These are phyloP conservation scores for Acromyrmex heyeri DNA, from an alignment of 1,140 invertebrate genomes.

Conservation along the genomic window DNA sequence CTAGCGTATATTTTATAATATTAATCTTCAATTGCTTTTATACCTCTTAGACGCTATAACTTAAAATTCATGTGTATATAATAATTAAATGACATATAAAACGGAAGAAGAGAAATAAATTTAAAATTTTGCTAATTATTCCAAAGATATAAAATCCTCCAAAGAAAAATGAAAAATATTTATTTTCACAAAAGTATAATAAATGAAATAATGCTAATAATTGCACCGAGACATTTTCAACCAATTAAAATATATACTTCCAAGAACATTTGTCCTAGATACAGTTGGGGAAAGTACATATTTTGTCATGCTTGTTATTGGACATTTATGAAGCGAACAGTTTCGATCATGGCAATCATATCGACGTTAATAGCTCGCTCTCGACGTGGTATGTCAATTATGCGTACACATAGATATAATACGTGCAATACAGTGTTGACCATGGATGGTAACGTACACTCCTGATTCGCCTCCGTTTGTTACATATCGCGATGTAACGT, in stretches of 20 bases:
- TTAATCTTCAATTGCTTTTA: not conserved
- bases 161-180: not conserved
- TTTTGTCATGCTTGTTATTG: slow-evolving; percentile 10
- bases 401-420: slow-evolving; percentile 45
- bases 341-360: slow-evolving; percentile 31
- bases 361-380: slow-evolving; percentile 46
- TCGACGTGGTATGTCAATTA: slow-evolving; percentile 50
- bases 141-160: no score
- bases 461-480: slow-evolving; percentile 57
- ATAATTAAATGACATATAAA: not conserved
- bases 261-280: not conserved
- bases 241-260: not conserved
- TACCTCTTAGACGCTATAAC: not conserved
- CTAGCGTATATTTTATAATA: not conserved
- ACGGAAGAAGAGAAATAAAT: not conserved
- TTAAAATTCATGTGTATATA: not conserved
- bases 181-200: not conserved
- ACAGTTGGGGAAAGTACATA: not conserved
- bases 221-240: not conserved
- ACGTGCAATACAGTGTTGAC: slow-evolving; percentile 15
- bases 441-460: slow-evolving; percentile 38
- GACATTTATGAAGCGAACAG: slow-evolving; percentile 9
- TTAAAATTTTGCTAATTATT: not conserved
- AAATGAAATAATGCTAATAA: not conserved
- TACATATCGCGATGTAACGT: slow-evolving; percentile 60